A percentile compares a stretch with the other conserved stretches of the same genome.
phyloP scores from a whole-genome alignment of 2,797 vertebrate species.

The Pogonophryne albipinna region DNA sequence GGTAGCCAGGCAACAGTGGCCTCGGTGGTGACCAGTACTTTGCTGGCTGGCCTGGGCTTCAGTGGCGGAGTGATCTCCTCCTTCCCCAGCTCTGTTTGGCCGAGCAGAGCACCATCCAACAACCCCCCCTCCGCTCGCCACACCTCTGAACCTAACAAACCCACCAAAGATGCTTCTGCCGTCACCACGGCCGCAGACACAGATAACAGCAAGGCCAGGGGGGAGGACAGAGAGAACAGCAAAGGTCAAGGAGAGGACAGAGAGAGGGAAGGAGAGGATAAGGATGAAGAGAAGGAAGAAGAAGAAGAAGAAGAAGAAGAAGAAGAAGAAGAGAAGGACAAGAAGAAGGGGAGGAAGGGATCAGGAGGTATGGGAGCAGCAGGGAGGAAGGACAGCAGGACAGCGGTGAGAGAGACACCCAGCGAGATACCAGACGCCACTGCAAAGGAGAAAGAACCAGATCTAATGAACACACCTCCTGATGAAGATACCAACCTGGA shows the following conservation, averaged over 20 bases:
- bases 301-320: slow-evolving; percentile 60
- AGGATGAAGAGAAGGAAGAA: slow-evolving; percentile 66
- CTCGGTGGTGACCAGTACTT: slow-evolving; percentile 95
- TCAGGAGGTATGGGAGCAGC: slow-evolving; percentile 33
- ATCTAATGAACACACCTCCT: slow-evolving; percentile 17
- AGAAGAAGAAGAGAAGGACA: slow-evolving; percentile 38
- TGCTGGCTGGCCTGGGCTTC: slow-evolving; percentile 94
- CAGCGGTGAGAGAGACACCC: slow-evolving; percentile 49
- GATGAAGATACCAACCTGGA: slow-evolving; percentile 39
- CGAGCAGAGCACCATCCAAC: slow-evolving; percentile 83
- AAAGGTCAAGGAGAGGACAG: slow-evolving; percentile 82
- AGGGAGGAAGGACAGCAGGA: slow-evolving; percentile 38
- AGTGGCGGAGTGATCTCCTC: slow-evolving; percentile 94
- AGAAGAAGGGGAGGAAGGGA: slow-evolving; percentile 79
- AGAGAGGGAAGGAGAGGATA: slow-evolving; percentile 59
- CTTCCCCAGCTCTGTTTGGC: slow-evolving; percentile 95
- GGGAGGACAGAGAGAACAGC: slow-evolving; percentile 85
- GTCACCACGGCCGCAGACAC: slow-evolving; percentile 70
- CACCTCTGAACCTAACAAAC: slow-evolving; percentile 71
- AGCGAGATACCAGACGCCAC: slow-evolving; percentile 71
- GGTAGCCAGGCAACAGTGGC: slow-evolving; percentile 96
- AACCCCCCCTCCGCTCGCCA: slow-evolving; percentile 66
- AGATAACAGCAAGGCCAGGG: slow-evolving; percentile 83
- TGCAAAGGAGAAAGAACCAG: slow-evolving; percentile 79
- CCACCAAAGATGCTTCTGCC: slow-evolving; percentile 56